Evolutionary conservation across 2,888 invertebrate genomes (phyloP).

Genomic region (Scotopteryx bipunctaria): DNA sequence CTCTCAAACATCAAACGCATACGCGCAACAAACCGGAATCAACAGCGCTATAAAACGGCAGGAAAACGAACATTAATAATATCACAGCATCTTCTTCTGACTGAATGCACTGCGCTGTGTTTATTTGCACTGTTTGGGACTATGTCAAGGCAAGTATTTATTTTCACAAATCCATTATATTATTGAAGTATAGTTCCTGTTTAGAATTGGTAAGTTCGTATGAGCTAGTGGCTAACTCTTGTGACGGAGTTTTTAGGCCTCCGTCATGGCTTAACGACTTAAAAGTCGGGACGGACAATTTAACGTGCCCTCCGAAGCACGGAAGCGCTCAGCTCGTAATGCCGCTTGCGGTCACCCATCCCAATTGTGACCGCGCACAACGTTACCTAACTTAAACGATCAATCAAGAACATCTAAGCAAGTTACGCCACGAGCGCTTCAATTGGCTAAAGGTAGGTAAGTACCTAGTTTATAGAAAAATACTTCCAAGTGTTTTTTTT

Average conservation of each 20-base stretch:
- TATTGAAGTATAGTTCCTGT: background rate
- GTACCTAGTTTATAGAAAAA: no score
- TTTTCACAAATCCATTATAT: background rate
- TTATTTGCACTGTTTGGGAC: constrained; percentile 12
- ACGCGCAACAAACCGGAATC: constrained; percentile 14
- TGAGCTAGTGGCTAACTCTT: background rate
- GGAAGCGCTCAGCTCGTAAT: no score
- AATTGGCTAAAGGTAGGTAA: no score
- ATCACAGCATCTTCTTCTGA: constrained; percentile 16
- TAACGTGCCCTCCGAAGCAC: no score
- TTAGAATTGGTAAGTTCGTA: background rate
- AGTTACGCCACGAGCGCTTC: no score
- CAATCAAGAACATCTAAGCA: no score
- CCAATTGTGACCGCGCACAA: no score
- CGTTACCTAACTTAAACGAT: no score
- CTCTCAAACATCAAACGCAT: background rate
- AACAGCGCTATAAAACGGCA: constrained; percentile 16
- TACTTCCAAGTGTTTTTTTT: no score
- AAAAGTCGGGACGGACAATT: no score
- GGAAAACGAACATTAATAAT: constrained; percentile 8
- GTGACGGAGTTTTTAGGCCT: background rate
- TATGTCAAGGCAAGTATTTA: background rate
- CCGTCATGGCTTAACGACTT: no score
- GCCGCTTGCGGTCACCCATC: no score
- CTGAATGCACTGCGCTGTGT: constrained; percentile 20